Conservation (phyloP, 2,888 invertebrate species). For the Dilophus febrilis region DNA sequence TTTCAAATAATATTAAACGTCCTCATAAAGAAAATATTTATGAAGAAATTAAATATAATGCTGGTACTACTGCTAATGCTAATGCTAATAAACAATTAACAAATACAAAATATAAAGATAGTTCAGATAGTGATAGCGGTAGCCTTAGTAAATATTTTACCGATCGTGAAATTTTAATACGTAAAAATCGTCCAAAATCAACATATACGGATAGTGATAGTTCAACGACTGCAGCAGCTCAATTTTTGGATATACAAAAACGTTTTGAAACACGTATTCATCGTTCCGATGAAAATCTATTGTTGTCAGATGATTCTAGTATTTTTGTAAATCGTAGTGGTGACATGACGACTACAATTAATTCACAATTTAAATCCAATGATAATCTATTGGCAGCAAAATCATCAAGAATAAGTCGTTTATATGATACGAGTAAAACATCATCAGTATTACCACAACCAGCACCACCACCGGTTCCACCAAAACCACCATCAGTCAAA, state of each 20-base stretch:
- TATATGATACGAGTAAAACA: conserved; percentile 10
- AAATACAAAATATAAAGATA: neutral
- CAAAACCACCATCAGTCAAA: conserved; percentile 17
- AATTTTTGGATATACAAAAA: too few species aligned
- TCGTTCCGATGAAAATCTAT: neutral
- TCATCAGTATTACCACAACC: conserved; percentile 1
- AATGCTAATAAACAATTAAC: neutral
- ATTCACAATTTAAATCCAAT: neutral
- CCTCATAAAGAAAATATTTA: conserved; percentile 16
- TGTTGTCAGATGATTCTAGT: too few species aligned
- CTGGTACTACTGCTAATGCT: too few species aligned
- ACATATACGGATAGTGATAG: neutral
- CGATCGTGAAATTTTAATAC: neutral
- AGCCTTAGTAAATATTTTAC: neutral
- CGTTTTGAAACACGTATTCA: neutral
- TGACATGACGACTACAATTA: conserved; percentile 10
- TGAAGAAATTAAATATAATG: conserved; percentile 19
- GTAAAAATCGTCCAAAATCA: conserved; percentile 1
- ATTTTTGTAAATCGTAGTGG: too few species aligned
- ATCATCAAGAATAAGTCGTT: neutral
- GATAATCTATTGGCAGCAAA: conserved; percentile 11
- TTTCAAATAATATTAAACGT: too few species aligned
- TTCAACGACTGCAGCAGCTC: neutral
- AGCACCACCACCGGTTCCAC: conserved; percentile 20
- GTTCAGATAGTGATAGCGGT: neutral